Base-by-base conservation (phyloP, 2,113 vertebrate genomes). In the Gymnocephalus cernua region DNA sequence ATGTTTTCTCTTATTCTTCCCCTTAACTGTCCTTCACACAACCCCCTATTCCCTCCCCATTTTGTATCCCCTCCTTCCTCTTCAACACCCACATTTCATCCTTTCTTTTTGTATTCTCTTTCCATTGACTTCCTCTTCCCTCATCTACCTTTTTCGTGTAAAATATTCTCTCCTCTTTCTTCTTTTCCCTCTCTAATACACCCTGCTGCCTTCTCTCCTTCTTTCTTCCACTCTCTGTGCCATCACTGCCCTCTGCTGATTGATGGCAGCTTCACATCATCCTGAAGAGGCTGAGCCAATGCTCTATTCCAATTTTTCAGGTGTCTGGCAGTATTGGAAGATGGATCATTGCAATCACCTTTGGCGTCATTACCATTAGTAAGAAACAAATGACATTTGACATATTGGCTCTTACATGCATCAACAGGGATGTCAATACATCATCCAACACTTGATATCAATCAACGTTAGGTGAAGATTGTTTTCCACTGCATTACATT, bases 181-280 rank as follows among this genome's bases (percentile, higher is more conserved):
- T 2, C 3, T 27, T 50, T 19, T 41, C 27, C 41, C 9, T 7
- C 41, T 74, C n/a, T 48, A 11, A 12, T 4, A 5, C 21, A 13
- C 14, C 7, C 53, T 12, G 38, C 74, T 44, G 38, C 19, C 38
- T n/a, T 41, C 23, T 21, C 45, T 23, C 27, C 14, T 27, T 18
- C 53, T 29, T 23, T 62, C 57, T 10, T 54, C 45, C 61, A 1
- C 85, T 81, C 79, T 54, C 83, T 66, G 81, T 57, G 47, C 53
- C 79, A 47, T 87, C 79, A 82, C 63, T 81, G 89, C 90, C 92
- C 92, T 91, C 92, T 92, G 85, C 88, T 92, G 92, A 74, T 70
- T 45, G 25, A 45, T 38, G 35, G n/a, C n/a, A 53, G 85, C 58
- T 1, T 79, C 56, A 80, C 74, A 76, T 41, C 68, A 8, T 61